Evolutionary conservation across 30 jellyfish, hydroid and myxozoan genomes (phyloP).

Genomic region (Aurelia coerulea): DNA sequence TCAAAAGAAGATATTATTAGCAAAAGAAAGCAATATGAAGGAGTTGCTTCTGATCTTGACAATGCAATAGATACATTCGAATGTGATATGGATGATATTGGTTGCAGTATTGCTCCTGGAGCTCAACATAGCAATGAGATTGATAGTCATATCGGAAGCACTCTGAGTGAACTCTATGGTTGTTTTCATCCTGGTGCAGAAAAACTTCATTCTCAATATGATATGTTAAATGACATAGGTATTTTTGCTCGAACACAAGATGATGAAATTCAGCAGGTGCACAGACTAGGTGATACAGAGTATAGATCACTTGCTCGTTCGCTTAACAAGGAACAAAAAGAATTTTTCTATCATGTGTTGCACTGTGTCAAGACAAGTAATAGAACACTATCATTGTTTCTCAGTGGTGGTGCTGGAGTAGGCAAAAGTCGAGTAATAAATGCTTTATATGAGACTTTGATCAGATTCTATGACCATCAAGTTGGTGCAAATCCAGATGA

Average conservation of each 20-base stretch:
- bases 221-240: slow-evolving; percentile 14
- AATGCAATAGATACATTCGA: not conserved
- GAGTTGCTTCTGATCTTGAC: slow-evolving; percentile 2
- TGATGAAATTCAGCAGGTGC: no score
- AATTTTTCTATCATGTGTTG: slow-evolving; percentile 27
- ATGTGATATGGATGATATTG: not conserved
- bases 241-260: not conserved
- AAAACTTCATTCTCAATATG: not conserved
- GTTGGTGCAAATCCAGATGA: slow-evolving; percentile 32
- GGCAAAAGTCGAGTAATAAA: slow-evolving; percentile 26
- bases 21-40: not conserved
- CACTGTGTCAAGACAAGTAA: not conserved
- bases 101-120: slow-evolving; percentile 17
- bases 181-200: slow-evolving; percentile 26
- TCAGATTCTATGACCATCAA: not conserved
- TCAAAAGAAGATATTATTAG: not conserved
- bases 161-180: not conserved
- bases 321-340: slow-evolving; percentile 16
- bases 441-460: not conserved
- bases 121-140: slow-evolving; percentile 13
- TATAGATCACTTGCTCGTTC: not conserved
- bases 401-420: slow-evolving; percentile 51
- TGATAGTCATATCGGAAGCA: not conserved
- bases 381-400: slow-evolving; percentile 4
- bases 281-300: not conserved